phyloP scores from a whole-genome alignment of 2,113 vertebrate species.

The Phylloscopus trochiloides region DNA sequence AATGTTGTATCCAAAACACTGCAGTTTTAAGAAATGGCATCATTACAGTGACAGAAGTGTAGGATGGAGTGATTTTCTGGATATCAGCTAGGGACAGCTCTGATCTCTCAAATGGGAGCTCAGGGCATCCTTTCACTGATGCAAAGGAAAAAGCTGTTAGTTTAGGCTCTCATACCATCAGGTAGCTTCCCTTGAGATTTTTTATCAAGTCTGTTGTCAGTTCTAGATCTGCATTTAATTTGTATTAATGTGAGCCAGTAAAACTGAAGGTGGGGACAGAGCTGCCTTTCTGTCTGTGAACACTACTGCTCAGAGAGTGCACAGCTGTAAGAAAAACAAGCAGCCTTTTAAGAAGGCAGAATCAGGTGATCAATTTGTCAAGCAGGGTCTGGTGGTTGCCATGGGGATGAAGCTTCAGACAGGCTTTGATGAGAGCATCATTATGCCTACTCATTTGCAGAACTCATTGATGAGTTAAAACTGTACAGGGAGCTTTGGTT shows the following conservation, averaged over 20 bases:
- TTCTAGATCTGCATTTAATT: background rate
- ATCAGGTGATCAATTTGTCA: constrained; percentile 50
- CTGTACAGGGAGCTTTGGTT: constrained; percentile 58
- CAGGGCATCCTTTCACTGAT: background rate
- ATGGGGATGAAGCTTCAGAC: constrained; percentile 64
- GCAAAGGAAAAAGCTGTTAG: background rate
- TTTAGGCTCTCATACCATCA: background rate
- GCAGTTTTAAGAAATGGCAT: background rate
- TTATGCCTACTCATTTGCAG: constrained; percentile 57
- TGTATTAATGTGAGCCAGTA: background rate
- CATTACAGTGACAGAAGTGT: background rate
- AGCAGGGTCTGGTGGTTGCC: constrained; percentile 62
- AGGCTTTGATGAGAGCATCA: constrained; percentile 57
- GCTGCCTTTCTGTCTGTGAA: background rate
- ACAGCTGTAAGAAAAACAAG: constrained; percentile 6
- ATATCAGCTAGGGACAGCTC: background rate
- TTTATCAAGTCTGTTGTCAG: background rate
- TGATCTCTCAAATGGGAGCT: background rate
- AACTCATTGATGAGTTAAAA: constrained; percentile 65
- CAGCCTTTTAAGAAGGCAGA: constrained; percentile 12
- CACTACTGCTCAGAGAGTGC: background rate
- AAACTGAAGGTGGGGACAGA: background rate
- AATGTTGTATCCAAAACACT: background rate
- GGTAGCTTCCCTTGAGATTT: background rate
- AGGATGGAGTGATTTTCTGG: background rate